phyloP scores from a whole-genome alignment of 2,888 invertebrate genomes.

The Lomographa bimaculata region DNA sequence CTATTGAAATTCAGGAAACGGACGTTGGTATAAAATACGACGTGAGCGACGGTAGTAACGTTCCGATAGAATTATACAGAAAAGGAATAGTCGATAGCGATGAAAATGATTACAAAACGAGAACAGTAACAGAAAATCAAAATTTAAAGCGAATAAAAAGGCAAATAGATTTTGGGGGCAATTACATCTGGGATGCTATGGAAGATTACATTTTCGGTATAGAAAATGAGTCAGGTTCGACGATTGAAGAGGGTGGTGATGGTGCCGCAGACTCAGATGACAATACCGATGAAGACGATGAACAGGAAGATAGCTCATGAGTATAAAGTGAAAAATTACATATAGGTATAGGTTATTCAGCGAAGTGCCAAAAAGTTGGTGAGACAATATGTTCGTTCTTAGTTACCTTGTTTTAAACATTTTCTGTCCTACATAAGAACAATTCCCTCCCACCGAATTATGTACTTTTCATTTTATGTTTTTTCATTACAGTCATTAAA shows the following conservation, averaged over 20 bases:
- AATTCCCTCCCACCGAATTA: constrained; percentile 21
- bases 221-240: constrained; percentile 67
- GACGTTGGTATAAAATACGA: constrained; percentile 83
- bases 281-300: constrained; percentile 45
- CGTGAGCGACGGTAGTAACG: constrained; percentile 79
- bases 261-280: too few relatives aligned
- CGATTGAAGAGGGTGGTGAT: constrained; percentile 55
- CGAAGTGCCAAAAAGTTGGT: constrained; percentile 56
- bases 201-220: constrained; percentile 69
- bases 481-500: too few relatives aligned
- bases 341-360: constrained; percentile 34
- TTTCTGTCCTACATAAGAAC: constrained; percentile 13
- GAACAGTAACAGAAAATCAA: constrained; percentile 31
- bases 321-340: constrained; percentile 29
- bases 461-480: constrained; percentile 5
- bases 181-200: constrained; percentile 66
- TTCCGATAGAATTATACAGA: constrained; percentile 81
- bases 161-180: constrained; percentile 69
- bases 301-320: constrained; percentile 25
- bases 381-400: constrained; percentile 31
- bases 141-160: constrained; percentile 54
- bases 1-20: constrained; percentile 82
- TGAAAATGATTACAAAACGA: constrained; percentile 56
- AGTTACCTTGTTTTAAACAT: constrained; percentile 16
- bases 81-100: constrained; percentile 85